A percentile compares a stretch with the other conserved stretches of the same genome.
phyloP scores from a whole-genome alignment of 2,113 vertebrate species.

The Tachysurus fulvidraco region DNA sequence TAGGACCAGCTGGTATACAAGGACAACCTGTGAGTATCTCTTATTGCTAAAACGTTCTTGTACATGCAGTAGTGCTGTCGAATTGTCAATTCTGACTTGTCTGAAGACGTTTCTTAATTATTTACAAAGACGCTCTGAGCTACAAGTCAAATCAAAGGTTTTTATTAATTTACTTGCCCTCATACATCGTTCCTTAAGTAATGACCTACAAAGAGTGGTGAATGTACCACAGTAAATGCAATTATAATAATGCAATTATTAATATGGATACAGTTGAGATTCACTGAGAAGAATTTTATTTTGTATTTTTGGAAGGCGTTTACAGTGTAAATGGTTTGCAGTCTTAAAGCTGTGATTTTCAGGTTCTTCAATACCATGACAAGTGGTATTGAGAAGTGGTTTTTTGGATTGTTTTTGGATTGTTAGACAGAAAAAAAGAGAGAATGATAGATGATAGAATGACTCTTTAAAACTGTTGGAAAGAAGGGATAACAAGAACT shows the following conservation, averaged over 20 bases:
- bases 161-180: neutral
- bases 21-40: slow-evolving; percentile 71
- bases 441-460: neutral
- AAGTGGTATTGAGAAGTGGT: too few species aligned
- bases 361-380: neutral
- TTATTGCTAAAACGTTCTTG: neutral
- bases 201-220: neutral
- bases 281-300: neutral
- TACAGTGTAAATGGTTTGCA: neutral
- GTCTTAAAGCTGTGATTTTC: neutral
- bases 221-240: too few species aligned
- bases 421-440: neutral
- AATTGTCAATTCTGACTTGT: neutral
- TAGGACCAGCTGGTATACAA: slow-evolving; percentile 70
- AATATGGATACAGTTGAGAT: neutral
- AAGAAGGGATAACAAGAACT: neutral
- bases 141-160: neutral
- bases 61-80: neutral
- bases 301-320: neutral
- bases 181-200: neutral
- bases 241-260: too few species aligned
- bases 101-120: neutral
- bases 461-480: neutral
- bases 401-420: neutral
- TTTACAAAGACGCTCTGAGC: neutral